Percentiles rank a stretch among this genome's conserved stretches.
These are phyloP conservation scores for Rhinogobio ventralis DNA, from an alignment of 2,797 vertebrate species.

Conservation along the genomic window DNA sequence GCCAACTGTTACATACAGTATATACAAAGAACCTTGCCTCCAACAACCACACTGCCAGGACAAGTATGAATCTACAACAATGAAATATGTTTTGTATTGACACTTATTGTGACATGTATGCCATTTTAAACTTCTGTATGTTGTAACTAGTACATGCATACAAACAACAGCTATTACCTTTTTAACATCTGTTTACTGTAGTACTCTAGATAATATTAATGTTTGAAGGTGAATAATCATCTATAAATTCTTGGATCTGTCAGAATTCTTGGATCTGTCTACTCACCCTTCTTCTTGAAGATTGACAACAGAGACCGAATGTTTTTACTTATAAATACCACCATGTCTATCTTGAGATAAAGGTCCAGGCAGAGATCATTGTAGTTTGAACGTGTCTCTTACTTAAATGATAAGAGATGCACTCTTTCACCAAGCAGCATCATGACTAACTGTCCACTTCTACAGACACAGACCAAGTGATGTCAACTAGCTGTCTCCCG, in stretches of 20 bases:
- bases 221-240: background rate
- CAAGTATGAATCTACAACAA: background rate
- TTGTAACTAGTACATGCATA: background rate
- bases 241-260: constrained; percentile 13
- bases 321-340: constrained; percentile 89
- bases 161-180: background rate
- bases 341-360: constrained; percentile 77
- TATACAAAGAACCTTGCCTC: background rate
- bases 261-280: constrained; percentile 30
- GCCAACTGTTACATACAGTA: background rate
- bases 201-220: background rate
- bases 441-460: constrained; percentile 5
- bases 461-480: constrained; percentile 27
- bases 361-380: constrained; percentile 41
- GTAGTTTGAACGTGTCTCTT: constrained; percentile 10
- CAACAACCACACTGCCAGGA: background rate
- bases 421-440: constrained; percentile 18
- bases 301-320: constrained; percentile 85
- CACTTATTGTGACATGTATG: background rate
- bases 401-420: background rate
- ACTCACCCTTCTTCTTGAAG: constrained; percentile 96
- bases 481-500: constrained; percentile 51
- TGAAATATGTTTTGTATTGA: background rate
- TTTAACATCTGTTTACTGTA: background rate
- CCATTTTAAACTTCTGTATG: background rate